phyloP scores from a whole-genome alignment of 2,113 vertebrate species.

The Trichechus manatus region DNA sequence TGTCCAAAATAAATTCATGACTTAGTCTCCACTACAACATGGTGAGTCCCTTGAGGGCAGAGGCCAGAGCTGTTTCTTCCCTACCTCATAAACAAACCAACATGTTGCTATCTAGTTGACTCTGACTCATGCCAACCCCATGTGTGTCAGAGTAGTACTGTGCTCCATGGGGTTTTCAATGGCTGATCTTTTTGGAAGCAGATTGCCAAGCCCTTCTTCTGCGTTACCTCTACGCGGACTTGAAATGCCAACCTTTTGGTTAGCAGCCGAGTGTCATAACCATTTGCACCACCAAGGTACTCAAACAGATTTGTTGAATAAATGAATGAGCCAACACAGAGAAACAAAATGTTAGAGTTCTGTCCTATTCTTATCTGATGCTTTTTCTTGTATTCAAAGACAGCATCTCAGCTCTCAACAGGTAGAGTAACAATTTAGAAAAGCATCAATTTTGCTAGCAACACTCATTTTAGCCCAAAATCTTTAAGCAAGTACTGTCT shows the following conservation, averaged over 20 bases:
- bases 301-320: no score
- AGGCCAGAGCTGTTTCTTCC: background rate
- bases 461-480: background rate
- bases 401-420: background rate
- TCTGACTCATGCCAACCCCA: no score
- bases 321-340: background rate
- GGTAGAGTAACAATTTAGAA: background rate
- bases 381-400: background rate
- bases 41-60: background rate
- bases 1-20: background rate
- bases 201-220: no score
- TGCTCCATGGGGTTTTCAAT: no score
- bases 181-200: no score
- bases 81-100: background rate
- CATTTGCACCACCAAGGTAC: no score
- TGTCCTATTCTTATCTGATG: background rate
- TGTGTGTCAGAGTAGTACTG: no score
- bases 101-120: no score
- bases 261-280: no score
- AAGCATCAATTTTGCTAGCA: background rate
- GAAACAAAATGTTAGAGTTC: background rate
- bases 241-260: no score
- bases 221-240: no score
- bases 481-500: background rate
- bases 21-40: background rate